phyloP scores from a whole-genome alignment of 2,797 vertebrate species.

The Enteromius mattozi region DNA sequence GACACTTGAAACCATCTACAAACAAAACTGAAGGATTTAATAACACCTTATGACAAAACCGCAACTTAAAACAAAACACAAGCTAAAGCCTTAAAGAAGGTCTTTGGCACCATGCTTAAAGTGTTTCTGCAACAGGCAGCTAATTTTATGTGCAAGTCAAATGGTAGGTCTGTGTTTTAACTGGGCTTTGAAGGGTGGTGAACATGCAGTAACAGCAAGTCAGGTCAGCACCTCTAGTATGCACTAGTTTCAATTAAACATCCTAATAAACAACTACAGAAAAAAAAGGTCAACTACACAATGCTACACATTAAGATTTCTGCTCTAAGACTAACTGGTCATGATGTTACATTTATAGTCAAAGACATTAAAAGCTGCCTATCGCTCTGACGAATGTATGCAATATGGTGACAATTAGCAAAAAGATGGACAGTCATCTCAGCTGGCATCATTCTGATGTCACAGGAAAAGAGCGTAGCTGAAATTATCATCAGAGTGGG shows the following conservation, averaged over 20 bases:
- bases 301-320: not conserved
- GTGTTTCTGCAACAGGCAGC: not conserved
- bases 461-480: constrained; percentile 9
- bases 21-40: not conserved
- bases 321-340: too few relatives aligned
- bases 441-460: constrained; percentile 4
- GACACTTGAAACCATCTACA: not conserved
- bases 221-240: not conserved
- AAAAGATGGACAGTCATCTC: constrained; percentile 8
- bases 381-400: not conserved
- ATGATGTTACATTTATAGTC: not conserved
- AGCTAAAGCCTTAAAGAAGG: not conserved
- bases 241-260: not conserved
- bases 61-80: not conserved
- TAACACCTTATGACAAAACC: not conserved
- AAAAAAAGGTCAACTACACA: not conserved
- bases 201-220: not conserved
- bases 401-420: not conserved
- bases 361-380: not conserved
- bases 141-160: not conserved
- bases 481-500: constrained; percentile 39
- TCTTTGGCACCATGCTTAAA: not conserved
- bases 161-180: not conserved
- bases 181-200: not conserved
- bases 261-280: not conserved